Base-by-base conservation (phyloP, 2,797 vertebrate genomes). In the Varecia variegata region DNA sequence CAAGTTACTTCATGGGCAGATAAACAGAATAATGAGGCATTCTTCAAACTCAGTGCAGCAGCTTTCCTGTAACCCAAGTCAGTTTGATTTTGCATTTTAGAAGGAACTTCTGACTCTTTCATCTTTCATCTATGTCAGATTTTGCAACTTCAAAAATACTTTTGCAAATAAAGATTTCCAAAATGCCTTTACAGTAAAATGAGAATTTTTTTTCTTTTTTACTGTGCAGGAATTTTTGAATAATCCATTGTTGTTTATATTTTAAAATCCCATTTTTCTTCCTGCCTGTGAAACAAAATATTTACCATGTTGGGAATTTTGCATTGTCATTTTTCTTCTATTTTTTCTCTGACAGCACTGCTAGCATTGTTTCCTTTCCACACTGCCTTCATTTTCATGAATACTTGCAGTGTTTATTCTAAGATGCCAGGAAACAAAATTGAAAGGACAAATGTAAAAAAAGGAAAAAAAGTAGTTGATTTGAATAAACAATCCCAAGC, bases 151-250 rank as follows among this genome's bases (percentile, higher is more conserved):
- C 30, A 86, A 71, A 96, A 93, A 52, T 68, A 5, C 27, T 91
- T 93, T 91, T 90, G 60, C 92, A 96, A 97, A 84, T 50, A 94
- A 93, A 77, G 56, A 71, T 89, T 62, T 62, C 54, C 38, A 91
- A 95, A 91, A 73, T 93, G 35, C 15, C 43, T 23, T 92, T 50
- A 68, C 8, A 86, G 12, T 56, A 40, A 83, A 93, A 76, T 21
- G 85, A 83, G 15, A 20, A 67, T 65, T 67, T 35, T 47, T 88
- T 60, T 43, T 54, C 32, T 62, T 27, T 50, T 15, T 68, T 21
- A 74, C 56, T 68, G 43, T 73, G 23, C 32, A 38, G 76, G 68
- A 54, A 18, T 27, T 70, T 92, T 93, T 58, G 2, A 68, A 74
- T 88, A 70, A 81, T 79, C 47, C 43, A 54, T 30, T 40, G 1